A percentile compares a stretch with the other conserved stretches of the same genome.
phyloP scores from a whole-genome alignment of 2,888 invertebrate genomes.

The Strigamia crassipes region DNA sequence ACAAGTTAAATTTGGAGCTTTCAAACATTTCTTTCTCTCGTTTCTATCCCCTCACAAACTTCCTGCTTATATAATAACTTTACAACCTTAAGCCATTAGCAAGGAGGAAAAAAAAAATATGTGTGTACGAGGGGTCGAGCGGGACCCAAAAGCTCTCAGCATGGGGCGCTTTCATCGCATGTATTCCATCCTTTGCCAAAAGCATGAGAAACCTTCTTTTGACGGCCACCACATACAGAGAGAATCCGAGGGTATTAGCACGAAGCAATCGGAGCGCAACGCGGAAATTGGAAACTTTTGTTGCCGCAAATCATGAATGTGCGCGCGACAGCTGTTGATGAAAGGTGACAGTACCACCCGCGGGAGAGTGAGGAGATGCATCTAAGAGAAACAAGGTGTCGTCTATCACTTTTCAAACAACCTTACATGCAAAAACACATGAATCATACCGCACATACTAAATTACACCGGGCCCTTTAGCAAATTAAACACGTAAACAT shows the following conservation, averaged over 20 bases:
- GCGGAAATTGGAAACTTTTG: constrained; percentile 42
- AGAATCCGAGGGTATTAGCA: constrained; percentile 40
- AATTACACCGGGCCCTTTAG: background rate
- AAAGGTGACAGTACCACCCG: constrained; percentile 40
- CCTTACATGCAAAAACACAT: constrained; percentile 1
- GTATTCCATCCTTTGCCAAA: constrained; percentile 32
- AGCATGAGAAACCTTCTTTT: constrained; percentile 15
- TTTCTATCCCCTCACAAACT: background rate
- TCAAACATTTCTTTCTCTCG: background rate
- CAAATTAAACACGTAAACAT: background rate
- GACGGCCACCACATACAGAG: constrained; percentile 30
- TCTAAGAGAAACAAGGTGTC: constrained; percentile 6
- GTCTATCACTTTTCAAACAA: constrained; percentile 30
- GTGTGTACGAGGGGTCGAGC: background rate
- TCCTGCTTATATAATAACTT: background rate
- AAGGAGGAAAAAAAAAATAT: background rate
- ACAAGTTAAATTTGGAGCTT: background rate
- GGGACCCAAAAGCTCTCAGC: constrained; percentile 29
- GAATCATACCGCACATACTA: background rate
- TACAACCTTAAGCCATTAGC: constrained; percentile 19
- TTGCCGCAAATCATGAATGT: constrained; percentile 42
- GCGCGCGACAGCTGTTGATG: constrained; percentile 42
- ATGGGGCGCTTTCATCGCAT: constrained; percentile 19
- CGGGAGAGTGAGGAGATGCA: constrained; percentile 28
- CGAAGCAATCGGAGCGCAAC: constrained; percentile 37